Percentiles rank a stretch among this genome's conserved stretches.
phyloP scores from a whole-genome alignment of 2,797 vertebrate genomes.

The Gallinago solitaria region DNA sequence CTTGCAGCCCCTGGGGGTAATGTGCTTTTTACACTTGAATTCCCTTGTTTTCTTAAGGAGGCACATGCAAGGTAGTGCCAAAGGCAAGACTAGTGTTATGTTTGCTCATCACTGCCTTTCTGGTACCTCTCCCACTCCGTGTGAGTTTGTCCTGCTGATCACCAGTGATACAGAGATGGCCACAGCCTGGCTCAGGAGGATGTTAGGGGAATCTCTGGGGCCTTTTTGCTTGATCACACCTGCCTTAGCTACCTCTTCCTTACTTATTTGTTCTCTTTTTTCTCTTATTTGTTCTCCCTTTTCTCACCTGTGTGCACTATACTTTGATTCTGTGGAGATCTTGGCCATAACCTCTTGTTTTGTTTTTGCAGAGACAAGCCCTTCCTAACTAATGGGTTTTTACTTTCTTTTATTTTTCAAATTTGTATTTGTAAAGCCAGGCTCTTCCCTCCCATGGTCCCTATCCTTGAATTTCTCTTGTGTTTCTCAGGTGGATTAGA shows the following conservation, averaged over 20 bases:
- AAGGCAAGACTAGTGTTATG: not conserved
- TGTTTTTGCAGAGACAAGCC: not conserved
- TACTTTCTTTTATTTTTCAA: not conserved
- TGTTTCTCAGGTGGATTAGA: not conserved
- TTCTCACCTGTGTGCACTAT: not conserved
- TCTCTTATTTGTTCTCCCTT: not conserved
- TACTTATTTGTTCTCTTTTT: not conserved
- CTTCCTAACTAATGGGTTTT: not conserved
- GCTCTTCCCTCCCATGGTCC: not conserved
- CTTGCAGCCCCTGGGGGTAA: not conserved
- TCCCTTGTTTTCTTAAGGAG: not conserved
- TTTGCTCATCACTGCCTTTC: not conserved
- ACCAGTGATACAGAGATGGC: not conserved
- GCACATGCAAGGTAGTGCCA: not conserved
- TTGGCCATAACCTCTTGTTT: not conserved
- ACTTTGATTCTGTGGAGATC: not conserved
- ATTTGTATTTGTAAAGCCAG: not conserved
- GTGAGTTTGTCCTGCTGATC: not conserved
- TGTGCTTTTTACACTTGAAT: not conserved
- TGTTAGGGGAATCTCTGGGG: fast-evolving
- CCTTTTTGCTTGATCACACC: not conserved
- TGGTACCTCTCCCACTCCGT: not conserved
- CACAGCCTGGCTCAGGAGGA: not conserved
- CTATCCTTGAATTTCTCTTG: not conserved
- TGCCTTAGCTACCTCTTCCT: not conserved